Evolutionary conservation across 2,113 vertebrate genomes (phyloP).

Genomic region (Numida meleagris): DNA sequence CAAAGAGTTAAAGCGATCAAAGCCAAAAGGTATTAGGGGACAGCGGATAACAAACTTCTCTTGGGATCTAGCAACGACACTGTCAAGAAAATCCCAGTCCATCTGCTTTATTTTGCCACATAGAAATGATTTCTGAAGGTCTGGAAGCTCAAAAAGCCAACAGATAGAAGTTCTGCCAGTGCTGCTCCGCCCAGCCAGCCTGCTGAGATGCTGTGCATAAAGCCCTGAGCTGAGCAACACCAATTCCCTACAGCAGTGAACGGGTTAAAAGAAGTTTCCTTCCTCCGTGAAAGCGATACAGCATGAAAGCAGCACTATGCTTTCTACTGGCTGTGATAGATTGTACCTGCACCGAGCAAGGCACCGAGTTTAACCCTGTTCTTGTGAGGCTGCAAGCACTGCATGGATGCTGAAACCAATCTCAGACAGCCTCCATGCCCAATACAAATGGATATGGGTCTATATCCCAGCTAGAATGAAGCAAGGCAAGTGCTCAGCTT

Average conservation of each 20-base stretch:
- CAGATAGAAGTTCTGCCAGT: not conserved
- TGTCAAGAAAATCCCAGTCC: not conserved
- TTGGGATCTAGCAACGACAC: not conserved
- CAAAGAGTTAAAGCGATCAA: not conserved
- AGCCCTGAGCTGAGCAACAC: not conserved
- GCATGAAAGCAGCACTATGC: constrained; percentile 52
- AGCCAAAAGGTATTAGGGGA: not conserved
- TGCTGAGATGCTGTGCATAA: not conserved
- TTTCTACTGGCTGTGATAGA: not conserved
- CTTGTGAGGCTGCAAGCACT: not conserved
- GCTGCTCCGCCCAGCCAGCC: not conserved
- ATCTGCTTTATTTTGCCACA: not conserved
- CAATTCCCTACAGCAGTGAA: not conserved
- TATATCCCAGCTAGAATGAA: accelerated
- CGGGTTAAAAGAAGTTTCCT: not conserved
- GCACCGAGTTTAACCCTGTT: constrained; percentile 16
- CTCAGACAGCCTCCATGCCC: accelerated
- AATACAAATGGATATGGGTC: not conserved
- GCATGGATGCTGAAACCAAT: not conserved
- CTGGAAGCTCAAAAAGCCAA: not conserved
- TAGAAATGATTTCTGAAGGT: not conserved
- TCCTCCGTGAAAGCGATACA: not conserved
- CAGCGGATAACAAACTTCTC: constrained; percentile 4
- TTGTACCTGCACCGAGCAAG: constrained; percentile 18
- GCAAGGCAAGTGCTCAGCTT: not conserved